Base-by-base conservation (phyloP, 2,888 invertebrate species). In the Archips xylosteana region DNA sequence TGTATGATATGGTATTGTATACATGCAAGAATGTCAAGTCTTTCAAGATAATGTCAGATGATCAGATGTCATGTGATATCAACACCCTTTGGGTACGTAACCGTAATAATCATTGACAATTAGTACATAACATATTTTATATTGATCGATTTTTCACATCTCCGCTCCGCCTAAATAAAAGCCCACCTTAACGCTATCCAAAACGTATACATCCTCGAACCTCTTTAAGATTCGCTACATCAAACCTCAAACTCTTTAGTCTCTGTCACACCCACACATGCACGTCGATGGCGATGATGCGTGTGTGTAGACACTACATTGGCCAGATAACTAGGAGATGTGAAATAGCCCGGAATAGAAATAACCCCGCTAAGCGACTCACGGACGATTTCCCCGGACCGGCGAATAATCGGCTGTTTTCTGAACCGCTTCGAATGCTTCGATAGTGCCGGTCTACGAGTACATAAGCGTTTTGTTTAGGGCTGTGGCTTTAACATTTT, bases 321-420 rank as follows among this genome's bases (percentile, higher is more conserved):
- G n/a, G 73, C 64, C 70, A 72, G 59, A 66, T 60, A 69, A 77
- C 75, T 75, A 80, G 76, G 77, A 76, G 80, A 80, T 79, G 85
- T 85, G 83, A 82, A 86, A 86, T 82, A 85, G 84, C 79, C 75
- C 74, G 85, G 85, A 86, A 86, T 81, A 81, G 81, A 80, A 85
- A 84, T 83, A 83, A 84, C 84, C 81, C 76, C 78, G 76, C 82
- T 82, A 81, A 83, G 83, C 85, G 82, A 78, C 83, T 85, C 85
- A 80, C 85, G 82, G 81, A 75, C 82, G 85, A 85, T 84, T 86
- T 82, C 82, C 78, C 78, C 77, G 72, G 75, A 70, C 70, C 70
- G 65, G 64, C 36, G 47, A 23, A 64, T 59, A 65, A 63, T 45
- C 49, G n/a, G 23, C 42, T 70, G 70, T 62, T 68, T 68, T 51